These are phyloP conservation scores for Synanthedon vespiformis DNA, from an alignment of 2,888 invertebrate species.

Conservation along the genomic window DNA sequence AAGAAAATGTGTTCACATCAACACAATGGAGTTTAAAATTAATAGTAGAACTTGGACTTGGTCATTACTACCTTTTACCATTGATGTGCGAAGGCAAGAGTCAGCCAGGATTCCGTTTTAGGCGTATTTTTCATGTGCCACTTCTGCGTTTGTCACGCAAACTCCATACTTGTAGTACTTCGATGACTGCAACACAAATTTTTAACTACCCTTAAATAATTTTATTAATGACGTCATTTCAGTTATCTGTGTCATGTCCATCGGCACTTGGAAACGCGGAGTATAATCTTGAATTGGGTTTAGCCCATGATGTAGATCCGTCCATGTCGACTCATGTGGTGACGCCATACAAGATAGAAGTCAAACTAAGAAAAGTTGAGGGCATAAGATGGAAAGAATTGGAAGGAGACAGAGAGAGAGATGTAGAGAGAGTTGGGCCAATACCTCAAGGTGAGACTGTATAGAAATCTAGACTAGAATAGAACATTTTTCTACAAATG, in stretches of 20 bases:
- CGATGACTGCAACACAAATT: too few relatives aligned
- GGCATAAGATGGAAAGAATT: conserved; percentile 83
- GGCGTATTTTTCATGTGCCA: too few relatives aligned
- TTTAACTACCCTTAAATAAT: neutral
- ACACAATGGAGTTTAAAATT: too few relatives aligned
- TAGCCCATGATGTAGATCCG: conserved; percentile 78
- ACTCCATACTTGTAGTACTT: too few relatives aligned
- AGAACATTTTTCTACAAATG: too few relatives aligned
- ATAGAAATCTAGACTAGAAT: too few relatives aligned
- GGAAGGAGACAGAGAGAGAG: conserved; percentile 74
- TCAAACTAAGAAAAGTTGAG: conserved; percentile 84
- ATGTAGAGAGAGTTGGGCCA: conserved; percentile 49
- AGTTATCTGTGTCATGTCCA: conserved; percentile 74
- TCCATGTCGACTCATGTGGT: conserved; percentile 77
- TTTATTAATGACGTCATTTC: conserved; percentile 13
- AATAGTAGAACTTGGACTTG: too few relatives aligned
- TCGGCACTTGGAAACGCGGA: conserved; percentile 70
- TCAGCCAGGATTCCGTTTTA: too few relatives aligned
- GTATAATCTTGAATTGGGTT: conserved; percentile 76
- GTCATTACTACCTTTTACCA: too few relatives aligned
- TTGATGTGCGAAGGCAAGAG: too few relatives aligned
- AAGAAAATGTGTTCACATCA: too few relatives aligned
- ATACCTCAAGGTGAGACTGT: conserved; percentile 65
- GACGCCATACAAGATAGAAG: conserved; percentile 86
- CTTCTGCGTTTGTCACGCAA: too few relatives aligned